Conservation (phyloP, 2,888 invertebrate species). For the Rapana venosa region DNA sequence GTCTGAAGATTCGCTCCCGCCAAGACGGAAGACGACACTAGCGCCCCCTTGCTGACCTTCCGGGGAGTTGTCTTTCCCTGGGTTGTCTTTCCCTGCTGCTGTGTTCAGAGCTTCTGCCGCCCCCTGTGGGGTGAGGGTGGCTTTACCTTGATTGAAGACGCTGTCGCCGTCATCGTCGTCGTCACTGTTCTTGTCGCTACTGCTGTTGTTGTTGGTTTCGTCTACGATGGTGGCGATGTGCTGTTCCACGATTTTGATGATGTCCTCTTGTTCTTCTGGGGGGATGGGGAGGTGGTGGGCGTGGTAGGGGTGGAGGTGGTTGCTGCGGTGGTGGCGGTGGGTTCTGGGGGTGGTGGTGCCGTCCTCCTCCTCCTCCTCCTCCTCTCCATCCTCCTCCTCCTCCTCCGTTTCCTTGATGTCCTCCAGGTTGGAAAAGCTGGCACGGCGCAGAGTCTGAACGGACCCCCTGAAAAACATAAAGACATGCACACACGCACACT, state of each 20-base stretch:
- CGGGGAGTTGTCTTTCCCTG: background rate
- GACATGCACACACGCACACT: too few relatives aligned
- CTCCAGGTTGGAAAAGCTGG: background rate
- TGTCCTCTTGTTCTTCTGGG: background rate
- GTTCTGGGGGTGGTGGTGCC: background rate
- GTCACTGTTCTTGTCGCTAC: background rate
- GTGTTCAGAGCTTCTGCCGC: background rate
- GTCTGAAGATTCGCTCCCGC: background rate
- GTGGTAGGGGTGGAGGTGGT: background rate
- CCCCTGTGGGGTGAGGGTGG: background rate
- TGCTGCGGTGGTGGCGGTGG: background rate
- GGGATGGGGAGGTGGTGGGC: background rate
- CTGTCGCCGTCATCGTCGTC: background rate
- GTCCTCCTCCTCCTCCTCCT: background rate
- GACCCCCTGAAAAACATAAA: background rate
- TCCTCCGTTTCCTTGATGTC: constrained; percentile 11
- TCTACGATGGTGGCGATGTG: background rate
- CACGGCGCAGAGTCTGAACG: constrained; percentile 1
- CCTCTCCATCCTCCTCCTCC: background rate
- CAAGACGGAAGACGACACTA: background rate
- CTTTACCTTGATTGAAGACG: background rate
- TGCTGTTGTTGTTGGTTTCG: background rate
- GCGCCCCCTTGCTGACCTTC: background rate
- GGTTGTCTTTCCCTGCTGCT: background rate
- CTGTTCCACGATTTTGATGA: background rate